Conservation (phyloP, 2,797 vertebrate genomes). For the Galago senegalensis region DNA sequence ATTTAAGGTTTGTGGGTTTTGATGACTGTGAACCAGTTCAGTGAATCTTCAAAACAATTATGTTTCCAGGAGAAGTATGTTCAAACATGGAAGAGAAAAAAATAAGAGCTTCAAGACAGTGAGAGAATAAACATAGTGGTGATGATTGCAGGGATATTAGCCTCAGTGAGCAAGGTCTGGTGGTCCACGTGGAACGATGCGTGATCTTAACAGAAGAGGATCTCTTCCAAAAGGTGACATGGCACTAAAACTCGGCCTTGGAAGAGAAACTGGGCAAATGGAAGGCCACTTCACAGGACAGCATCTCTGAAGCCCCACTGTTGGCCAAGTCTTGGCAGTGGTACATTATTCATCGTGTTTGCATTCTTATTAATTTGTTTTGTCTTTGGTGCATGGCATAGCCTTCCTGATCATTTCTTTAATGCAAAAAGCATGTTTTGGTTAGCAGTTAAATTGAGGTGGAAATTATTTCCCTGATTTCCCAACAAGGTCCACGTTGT, state of each 20-base stretch:
- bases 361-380: conserved; percentile 95
- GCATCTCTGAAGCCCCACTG: conserved; percentile 92
- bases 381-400: conserved; percentile 99
- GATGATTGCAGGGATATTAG: conserved; percentile 93
- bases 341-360: conserved; percentile 95
- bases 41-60: conserved; percentile 98
- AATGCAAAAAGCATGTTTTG: conserved; percentile 94
- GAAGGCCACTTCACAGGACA: conserved; percentile 95
- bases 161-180: conserved; percentile 94
- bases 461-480: conserved; percentile 93
- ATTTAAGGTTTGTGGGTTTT: conserved; percentile 99
- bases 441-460: conserved; percentile 94
- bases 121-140: conserved; percentile 93
- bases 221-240: conserved; percentile 93
- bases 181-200: conserved; percentile 94
- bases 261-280: conserved; percentile 93
- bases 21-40: conserved; percentile 98
- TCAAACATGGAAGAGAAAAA: conserved; percentile 99
- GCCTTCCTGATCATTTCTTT: conserved; percentile 95
- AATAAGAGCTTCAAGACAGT: conserved; percentile 94
- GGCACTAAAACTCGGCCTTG: conserved; percentile 91
- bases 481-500: conserved; percentile 94
- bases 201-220: conserved; percentile 95
- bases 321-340: conserved; percentile 91
- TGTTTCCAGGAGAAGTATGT: conserved; percentile 98